Percentiles rank a stretch among this genome's conserved stretches.
Evolutionary conservation across 35 echinoderm and acorn worm genomes (phyloP).

Genomic region (Heliocidaris erythrogramma): DNA sequence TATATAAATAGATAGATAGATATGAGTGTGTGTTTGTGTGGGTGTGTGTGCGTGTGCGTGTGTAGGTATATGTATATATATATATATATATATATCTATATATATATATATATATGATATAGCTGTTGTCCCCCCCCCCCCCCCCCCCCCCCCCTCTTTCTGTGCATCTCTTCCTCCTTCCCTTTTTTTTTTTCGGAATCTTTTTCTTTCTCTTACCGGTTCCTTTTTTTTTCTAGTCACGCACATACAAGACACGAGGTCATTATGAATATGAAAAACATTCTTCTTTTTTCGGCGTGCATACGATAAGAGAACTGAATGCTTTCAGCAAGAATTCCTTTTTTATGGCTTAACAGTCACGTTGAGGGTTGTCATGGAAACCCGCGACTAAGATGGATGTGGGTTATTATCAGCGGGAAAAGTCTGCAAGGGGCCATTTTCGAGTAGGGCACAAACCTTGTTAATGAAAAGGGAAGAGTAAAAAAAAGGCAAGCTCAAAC

Average conservation of each 20-base stretch:
- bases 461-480: not conserved
- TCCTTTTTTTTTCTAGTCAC: not conserved
- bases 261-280: not conserved
- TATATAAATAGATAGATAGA: too few relatives aligned
- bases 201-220: not conserved
- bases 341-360: conserved; percentile 3
- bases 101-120: too few relatives aligned
- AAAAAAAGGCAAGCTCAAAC: not conserved
- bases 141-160: too few relatives aligned
- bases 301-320: not conserved
- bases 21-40: too few relatives aligned
- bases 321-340: not conserved
- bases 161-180: not conserved
- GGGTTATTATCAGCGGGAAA: not conserved
- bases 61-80: too few relatives aligned
- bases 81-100: too few relatives aligned
- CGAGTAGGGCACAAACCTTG: not conserved
- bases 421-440: conserved; percentile 1
- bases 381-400: conserved; percentile 7
- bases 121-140: too few relatives aligned
- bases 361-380: not conserved
- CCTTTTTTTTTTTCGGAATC: not conserved
- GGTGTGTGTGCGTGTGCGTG: too few relatives aligned
- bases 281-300: not conserved
- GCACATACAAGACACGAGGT: not conserved